Evolutionary conservation across 2,113 vertebrate species (phyloP).

Genomic region (Pomatorhinus ruficollis): DNA sequence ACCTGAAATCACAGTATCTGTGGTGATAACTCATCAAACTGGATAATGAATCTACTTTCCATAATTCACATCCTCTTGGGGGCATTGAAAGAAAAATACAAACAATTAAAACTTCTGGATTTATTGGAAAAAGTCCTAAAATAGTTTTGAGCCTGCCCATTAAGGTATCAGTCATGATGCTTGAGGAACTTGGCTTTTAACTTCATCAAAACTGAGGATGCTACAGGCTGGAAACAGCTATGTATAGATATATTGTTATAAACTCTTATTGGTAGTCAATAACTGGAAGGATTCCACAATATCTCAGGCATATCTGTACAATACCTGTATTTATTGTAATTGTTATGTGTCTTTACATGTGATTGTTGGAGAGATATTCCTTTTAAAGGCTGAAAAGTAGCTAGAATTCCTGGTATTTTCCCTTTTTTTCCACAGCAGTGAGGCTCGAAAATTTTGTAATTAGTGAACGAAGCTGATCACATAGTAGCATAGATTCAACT

Average conservation of each 20-base stretch:
- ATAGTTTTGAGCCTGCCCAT: background rate
- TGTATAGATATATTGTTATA: background rate
- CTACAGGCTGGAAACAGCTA: background rate
- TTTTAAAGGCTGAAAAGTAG: background rate
- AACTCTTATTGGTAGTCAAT: background rate
- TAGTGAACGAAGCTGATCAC: background rate
- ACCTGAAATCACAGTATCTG: constrained; percentile 11
- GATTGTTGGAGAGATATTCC: background rate
- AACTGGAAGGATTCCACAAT: background rate
- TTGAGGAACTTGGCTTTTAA: background rate
- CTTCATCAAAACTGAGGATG: background rate
- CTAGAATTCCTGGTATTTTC: background rate
- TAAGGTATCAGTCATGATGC: background rate
- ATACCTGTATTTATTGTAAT: background rate
- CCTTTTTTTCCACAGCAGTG: background rate
- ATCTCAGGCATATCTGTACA: background rate
- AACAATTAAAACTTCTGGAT: background rate
- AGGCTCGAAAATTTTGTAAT: background rate
- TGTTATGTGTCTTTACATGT: background rate
- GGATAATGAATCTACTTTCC: constrained; percentile 2
- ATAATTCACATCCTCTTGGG: background rate
- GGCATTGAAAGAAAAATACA: background rate
- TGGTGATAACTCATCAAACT: constrained; percentile 3
- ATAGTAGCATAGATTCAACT: background rate
- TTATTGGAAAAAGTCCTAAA: background rate